These are phyloP conservation scores for Tenthredo mesomela DNA, from an alignment of 2,888 invertebrate genomes.

Conservation along the genomic window DNA sequence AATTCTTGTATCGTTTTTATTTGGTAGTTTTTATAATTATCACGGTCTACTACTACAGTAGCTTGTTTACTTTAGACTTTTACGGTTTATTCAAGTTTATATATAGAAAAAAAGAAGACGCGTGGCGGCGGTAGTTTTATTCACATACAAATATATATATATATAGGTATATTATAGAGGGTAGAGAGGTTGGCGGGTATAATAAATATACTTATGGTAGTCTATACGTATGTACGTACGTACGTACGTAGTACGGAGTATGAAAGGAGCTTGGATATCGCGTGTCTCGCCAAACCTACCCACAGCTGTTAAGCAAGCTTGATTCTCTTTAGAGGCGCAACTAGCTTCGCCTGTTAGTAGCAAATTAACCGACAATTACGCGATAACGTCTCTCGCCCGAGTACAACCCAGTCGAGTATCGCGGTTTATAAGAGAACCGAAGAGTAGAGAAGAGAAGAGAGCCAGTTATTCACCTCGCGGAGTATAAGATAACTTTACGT, in stretches of 20 bases:
- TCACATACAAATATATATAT: neutral
- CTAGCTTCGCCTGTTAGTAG: constrained; percentile 49
- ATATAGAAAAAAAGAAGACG: neutral
- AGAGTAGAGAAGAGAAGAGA: neutral
- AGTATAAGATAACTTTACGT: neutral
- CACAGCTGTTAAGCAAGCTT: constrained; percentile 16
- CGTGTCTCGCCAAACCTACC: constrained; percentile 31
- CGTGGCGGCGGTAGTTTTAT: constrained; percentile 4
- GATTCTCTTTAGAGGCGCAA: constrained; percentile 23
- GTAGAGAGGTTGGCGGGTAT: neutral
- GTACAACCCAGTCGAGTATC: neutral
- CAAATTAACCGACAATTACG: constrained; percentile 76
- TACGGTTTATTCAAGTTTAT: neutral
- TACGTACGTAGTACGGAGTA: neutral
- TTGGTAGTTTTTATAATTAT: neutral
- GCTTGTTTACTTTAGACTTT: neutral
- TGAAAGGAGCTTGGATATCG: neutral
- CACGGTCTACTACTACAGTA: neutral
- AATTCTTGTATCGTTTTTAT: neutral
- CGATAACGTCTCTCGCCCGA: constrained; percentile 66
- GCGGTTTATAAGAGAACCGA: neutral
- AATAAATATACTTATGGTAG: neutral
- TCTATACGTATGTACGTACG: neutral
- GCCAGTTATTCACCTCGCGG: neutral
- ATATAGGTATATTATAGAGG: no score